Percentiles rank a stretch among this genome's conserved stretches.
These are phyloP conservation scores for Balanococcus diminutus DNA, from an alignment of 2,888 invertebrate species.

Conservation along the genomic window DNA sequence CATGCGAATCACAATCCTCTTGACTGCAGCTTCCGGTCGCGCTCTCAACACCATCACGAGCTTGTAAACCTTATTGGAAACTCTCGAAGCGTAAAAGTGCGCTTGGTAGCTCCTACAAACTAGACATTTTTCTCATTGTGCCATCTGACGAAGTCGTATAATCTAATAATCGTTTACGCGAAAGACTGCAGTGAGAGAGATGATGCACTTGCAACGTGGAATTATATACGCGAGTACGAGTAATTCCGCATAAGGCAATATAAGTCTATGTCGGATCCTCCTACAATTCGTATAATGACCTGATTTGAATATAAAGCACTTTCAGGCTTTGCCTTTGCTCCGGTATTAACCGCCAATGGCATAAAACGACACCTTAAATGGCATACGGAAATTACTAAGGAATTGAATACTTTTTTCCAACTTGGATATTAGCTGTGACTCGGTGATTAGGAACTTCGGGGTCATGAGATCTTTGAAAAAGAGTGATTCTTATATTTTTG, in stretches of 20 bases:
- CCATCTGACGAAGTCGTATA: background rate
- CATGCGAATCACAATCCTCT: background rate
- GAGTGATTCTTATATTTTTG: no score
- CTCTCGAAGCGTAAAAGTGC: background rate
- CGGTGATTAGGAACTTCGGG: background rate
- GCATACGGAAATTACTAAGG: conserved; percentile 38
- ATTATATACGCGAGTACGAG: conserved; percentile 3
- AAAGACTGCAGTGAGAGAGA: background rate
- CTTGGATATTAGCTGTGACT: background rate
- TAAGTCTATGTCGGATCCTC: background rate
- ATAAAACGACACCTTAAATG: conserved; percentile 36
- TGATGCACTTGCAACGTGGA: background rate
- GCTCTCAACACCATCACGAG: background rate
- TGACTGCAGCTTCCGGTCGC: background rate
- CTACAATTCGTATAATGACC: conserved; percentile 43
- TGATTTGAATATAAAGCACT: conserved; percentile 48
- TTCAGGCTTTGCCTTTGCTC: background rate
- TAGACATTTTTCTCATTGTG: background rate
- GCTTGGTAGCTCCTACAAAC: background rate
- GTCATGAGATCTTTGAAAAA: background rate
- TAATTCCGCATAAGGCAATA: background rate
- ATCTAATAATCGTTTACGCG: background rate
- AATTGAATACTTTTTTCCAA: background rate
- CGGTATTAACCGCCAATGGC: background rate
- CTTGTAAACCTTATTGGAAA: background rate